Evolutionary conservation across 92 coral and sea anemone genomes (phyloP), one percentile per base, ranked within the genome.

Genomic region (Phenganax stokvisi): DNA sequence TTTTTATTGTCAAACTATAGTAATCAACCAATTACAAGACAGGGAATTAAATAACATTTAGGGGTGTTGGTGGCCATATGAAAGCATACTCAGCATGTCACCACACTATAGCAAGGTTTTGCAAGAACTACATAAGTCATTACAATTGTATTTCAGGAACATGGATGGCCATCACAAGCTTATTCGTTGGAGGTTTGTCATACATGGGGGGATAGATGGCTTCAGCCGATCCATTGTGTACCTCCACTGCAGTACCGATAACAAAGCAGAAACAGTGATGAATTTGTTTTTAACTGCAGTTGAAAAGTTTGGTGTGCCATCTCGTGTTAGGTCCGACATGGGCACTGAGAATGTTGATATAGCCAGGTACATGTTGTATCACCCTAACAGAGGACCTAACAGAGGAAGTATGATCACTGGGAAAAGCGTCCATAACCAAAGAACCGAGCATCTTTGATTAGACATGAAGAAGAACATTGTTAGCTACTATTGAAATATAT

Each of bases 391-490:
- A 72, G 87, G 90, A 11, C 81, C 75, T 28, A 77, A 72, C 30
- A 62, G 87, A 31, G 90, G 87, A 5, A 80, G 85, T 77, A 79
- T 57, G 69, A 85, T 88, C 28, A 79, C 89, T 3, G 87, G 85
- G 11, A 71, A 61, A 53, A 81, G 88, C 79, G 84, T 83, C 13
- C 86, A 82, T 15, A 86, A 82, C 57, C 89, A 81, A 56, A 66
- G 86, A 9, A 85, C 80, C 0, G 88, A 88, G 75, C 59, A 84
- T 10, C 85, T 85, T 4, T 85, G 89, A 87, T 20, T 71, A 12
- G 89, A 89, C 7, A 89, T 89, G 27, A 83, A 89, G 79, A 85
- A 54, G 52, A 82, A 63, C 28, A 67, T 86, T 72, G 89, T 89
- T 25, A 16, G 57, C 70, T 81, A 67, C 67, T 88, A 77, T 62